Percentiles rank a stretch among this genome's conserved stretches.
phyloP scores from a whole-genome alignment of 2,797 vertebrate genomes.

The Pseudotriccus pelzelni region DNA sequence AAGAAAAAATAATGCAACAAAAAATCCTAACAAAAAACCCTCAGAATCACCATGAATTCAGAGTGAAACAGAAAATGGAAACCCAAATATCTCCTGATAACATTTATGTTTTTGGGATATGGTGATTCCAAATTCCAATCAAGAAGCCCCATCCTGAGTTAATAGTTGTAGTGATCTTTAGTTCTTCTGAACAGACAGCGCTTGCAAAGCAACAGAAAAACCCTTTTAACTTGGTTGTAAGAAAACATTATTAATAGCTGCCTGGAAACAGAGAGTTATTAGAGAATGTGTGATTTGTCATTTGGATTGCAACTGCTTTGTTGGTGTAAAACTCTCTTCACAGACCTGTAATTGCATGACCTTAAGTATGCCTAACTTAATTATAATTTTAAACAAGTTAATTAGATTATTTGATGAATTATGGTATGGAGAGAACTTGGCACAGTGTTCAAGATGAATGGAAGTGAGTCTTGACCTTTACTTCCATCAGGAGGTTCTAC shows the following conservation, averaged over 20 bases:
- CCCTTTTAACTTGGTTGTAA: conserved; percentile 16
- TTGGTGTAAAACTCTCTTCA: conserved; percentile 46
- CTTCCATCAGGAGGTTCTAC: not conserved
- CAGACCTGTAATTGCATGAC: conserved; percentile 28
- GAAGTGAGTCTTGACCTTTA: conserved; percentile 17
- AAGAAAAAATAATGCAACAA: not conserved
- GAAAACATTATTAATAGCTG: conserved; percentile 32
- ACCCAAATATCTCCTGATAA: not conserved
- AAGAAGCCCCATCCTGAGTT: not conserved
- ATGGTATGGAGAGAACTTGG: not conserved
- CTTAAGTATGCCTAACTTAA: conserved; percentile 45
- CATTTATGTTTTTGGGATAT: not conserved
- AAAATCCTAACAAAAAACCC: not conserved
- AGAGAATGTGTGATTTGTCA: conserved; percentile 40
- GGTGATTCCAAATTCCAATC: not conserved
- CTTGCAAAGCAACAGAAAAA: not conserved
- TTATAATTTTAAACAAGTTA: conserved; percentile 46
- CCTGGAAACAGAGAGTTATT: conserved; percentile 1
- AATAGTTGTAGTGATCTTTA: not conserved
- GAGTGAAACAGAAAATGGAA: not conserved
- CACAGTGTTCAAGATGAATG: not conserved
- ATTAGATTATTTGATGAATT: conserved; percentile 66
- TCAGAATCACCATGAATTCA: not conserved
- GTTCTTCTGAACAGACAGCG: not conserved
- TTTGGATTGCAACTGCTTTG: conserved; percentile 29